Evolutionary conservation across 2,888 invertebrate genomes (phyloP), one percentile per base, ranked within the genome.

Genomic region (Keiferia lycopersicella): DNA sequence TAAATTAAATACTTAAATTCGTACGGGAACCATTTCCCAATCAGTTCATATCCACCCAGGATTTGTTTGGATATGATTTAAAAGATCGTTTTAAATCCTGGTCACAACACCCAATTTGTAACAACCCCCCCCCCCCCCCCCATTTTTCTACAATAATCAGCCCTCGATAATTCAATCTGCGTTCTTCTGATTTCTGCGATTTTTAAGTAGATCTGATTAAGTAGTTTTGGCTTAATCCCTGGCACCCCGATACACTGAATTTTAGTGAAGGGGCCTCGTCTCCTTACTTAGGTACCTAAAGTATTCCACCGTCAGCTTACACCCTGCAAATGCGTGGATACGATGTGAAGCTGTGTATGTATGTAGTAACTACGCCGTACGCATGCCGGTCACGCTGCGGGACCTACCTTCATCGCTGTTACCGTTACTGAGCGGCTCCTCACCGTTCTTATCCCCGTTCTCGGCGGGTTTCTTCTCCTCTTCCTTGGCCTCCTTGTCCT

Each of bases 401-500:
- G 88, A 88, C 91, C 83, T 83, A 91, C 91, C 92, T 89, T 92
- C 92, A 71, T 92, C 92, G 74, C 91, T 90, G 87, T 90, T 91
- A 87, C 91, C 92, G 78, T 92, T 92, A 87, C 90, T 84, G 82
- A 90, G 82, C 74, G 88, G 83, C 79, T 91, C 91, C 83, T 92
- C 92, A 82, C 88, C 89, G 76, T 90, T 88, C 83, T 88, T 88
- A 73, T 89, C 89, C 69, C 90, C 90, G 72, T 90, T 90, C 78
- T 90, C 87, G 62, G 85, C 82, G 20, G 85, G 84, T 64, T 88
- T 92, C 82, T 85, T 92, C 77, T 87, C 91, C 71, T 92, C 92
- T 64, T 93, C 93, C 79, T 94, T 93, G 50, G 86, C 80, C 64
- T 93, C 92, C 71, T 92, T 93, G 64, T 93, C 93, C 68, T 95